These are phyloP conservation scores for Hypotaenidia philippensis DNA, from an alignment of 2,797 vertebrate genomes.

Conservation along the genomic window DNA sequence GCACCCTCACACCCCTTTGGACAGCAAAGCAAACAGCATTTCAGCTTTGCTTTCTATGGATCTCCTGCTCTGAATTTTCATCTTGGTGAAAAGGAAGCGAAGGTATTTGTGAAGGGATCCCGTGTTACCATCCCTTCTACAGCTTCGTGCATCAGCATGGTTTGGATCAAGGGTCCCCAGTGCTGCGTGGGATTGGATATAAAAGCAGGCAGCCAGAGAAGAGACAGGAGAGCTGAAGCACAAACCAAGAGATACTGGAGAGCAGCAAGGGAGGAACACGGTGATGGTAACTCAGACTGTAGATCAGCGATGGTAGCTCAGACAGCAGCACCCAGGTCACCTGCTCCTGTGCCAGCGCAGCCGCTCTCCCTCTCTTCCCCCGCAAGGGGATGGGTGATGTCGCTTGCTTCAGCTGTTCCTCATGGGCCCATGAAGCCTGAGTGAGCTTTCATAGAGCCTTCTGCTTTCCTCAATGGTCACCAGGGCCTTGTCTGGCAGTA, in stretches of 20 bases:
- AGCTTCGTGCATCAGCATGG: neutral
- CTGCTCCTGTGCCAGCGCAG: constrained; percentile 18
- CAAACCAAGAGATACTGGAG: neutral
- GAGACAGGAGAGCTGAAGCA: neutral
- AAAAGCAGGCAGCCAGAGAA: neutral
- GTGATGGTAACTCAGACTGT: neutral
- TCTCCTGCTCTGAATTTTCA: neutral
- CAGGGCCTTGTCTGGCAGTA: neutral
- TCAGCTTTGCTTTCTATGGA: neutral
- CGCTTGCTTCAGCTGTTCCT: neutral
- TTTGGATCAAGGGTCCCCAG: neutral
- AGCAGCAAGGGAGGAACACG: neutral
- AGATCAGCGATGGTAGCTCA: neutral
- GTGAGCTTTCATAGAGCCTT: constrained; percentile 18
- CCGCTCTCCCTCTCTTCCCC: neutral
- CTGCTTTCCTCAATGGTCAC: neutral
- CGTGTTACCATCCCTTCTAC: neutral
- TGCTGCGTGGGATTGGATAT: neutral
- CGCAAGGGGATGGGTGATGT: neutral
- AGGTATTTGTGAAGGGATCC: neutral
- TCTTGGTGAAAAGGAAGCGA: neutral
- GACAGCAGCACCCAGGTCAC: constrained; percentile 6
- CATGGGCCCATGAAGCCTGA: constrained; percentile 15
- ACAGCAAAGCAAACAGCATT: neutral
- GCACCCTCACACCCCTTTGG: fast-evolving